These are phyloP conservation scores for Brachyhypopomus occidentalis DNA, from an alignment of 2,113 vertebrate species.

Conservation along the genomic window DNA sequence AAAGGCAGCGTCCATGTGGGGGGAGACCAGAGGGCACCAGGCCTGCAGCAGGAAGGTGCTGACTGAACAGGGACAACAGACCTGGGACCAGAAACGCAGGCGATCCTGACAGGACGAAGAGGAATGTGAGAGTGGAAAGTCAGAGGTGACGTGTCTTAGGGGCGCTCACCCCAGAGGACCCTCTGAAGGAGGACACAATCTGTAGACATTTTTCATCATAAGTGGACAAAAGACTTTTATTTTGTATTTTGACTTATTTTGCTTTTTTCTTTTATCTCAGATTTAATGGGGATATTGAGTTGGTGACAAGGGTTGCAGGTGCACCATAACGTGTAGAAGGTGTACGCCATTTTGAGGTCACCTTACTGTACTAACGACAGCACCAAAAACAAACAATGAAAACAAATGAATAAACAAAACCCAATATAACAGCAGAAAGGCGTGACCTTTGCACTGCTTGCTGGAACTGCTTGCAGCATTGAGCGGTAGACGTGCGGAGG, in stretches of 20 bases:
- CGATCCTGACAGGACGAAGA: slow-evolving; percentile 61
- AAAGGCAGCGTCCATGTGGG: not conserved
- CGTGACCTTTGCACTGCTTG: not conserved
- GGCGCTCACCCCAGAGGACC: not conserved
- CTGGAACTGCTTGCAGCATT: not conserved
- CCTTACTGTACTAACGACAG: too few relatives aligned
- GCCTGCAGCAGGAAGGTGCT: slow-evolving; percentile 53
- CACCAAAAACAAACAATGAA: too few relatives aligned
- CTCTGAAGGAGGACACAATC: not conserved
- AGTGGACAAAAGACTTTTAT: not conserved
- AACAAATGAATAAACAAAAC: too few relatives aligned
- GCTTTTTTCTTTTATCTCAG: not conserved
- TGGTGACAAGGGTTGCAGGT: not conserved
- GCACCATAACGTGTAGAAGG: too few relatives aligned
- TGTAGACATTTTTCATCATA: not conserved
- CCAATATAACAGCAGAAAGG: not conserved
- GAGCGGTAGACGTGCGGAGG: not conserved
- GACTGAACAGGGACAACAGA: slow-evolving; percentile 60
- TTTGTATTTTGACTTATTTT: too few relatives aligned
- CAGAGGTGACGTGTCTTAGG: slow-evolving; percentile 43
- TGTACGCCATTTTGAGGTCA: too few relatives aligned
- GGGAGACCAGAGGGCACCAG: slow-evolving; percentile 41
- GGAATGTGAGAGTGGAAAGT: slow-evolving; percentile 55
- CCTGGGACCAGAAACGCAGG: slow-evolving; percentile 53
- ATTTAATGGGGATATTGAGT: slow-evolving; percentile 6